Conservation (phyloP, 2,113 vertebrate genomes). For the Triplophysa rosa region DNA sequence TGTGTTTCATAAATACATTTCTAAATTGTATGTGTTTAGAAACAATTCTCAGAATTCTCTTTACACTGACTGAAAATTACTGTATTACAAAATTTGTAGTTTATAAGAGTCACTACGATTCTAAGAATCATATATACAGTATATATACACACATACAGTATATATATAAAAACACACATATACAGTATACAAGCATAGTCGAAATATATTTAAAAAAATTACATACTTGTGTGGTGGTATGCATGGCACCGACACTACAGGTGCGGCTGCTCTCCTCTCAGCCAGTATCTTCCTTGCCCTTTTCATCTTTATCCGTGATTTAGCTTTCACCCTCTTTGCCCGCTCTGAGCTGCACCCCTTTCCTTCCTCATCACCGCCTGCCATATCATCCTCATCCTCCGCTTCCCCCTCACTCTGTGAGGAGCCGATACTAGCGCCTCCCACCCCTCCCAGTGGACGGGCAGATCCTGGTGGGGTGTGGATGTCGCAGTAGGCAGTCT, state of each 20-base stretch:
- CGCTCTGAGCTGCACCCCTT: constrained; percentile 96
- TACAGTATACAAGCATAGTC: background rate
- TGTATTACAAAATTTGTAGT: too few relatives aligned
- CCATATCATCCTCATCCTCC: constrained; percentile 91
- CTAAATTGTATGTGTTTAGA: too few relatives aligned
- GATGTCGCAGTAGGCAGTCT: constrained; percentile 98
- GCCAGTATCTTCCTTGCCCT: constrained; percentile 95
- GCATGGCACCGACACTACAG: constrained; percentile 95
- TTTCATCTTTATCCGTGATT: constrained; percentile 98
- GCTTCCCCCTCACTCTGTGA: constrained; percentile 94
- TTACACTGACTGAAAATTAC: too few relatives aligned
- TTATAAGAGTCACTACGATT: too few relatives aligned
- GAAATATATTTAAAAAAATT: background rate
- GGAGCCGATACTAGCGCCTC: constrained; percentile 73
- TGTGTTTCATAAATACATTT: too few relatives aligned
- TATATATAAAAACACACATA: background rate
- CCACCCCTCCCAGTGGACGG: constrained; percentile 71
- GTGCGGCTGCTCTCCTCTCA: constrained; percentile 92
- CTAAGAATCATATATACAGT: too few relatives aligned
- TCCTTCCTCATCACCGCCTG: constrained; percentile 90
- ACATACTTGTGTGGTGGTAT: constrained; percentile 92
- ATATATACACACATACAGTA: too few relatives aligned
- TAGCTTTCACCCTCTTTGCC: constrained; percentile 95
- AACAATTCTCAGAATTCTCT: too few relatives aligned
- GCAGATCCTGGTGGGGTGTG: constrained; percentile 92